Evolutionary conservation across 2,797 vertebrate species (phyloP).

Genomic region (Falco novaeseelandiae): DNA sequence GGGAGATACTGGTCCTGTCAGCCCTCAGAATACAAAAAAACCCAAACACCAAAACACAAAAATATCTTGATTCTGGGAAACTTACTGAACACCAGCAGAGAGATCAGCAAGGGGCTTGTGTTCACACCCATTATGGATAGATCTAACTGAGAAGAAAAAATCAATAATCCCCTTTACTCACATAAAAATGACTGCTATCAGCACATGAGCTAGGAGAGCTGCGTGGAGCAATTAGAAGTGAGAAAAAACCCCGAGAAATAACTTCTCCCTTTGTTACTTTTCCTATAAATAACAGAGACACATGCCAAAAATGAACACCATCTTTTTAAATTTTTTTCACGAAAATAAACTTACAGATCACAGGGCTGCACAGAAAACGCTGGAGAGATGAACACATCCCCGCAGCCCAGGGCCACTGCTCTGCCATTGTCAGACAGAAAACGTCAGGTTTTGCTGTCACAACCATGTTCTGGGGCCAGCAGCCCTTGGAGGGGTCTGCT

Average conservation of each 20-base stretch:
- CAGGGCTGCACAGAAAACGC: neutral
- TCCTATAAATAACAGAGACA: neutral
- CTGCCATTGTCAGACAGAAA: neutral
- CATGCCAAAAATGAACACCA: neutral
- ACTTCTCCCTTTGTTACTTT: neutral
- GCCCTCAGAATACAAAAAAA: neutral
- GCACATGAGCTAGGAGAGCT: neutral
- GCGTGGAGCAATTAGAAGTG: neutral
- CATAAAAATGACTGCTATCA: neutral
- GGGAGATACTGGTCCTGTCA: neutral
- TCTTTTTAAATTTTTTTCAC: neutral
- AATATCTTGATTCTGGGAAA: neutral
- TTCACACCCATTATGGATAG: neutral
- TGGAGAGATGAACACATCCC: neutral
- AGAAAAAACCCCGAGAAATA: neutral
- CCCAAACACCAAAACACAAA: neutral
- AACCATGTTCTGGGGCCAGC: rapidly evolving
- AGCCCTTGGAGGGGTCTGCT: neutral
- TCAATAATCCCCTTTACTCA: neutral
- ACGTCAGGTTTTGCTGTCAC: neutral
- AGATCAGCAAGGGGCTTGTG: neutral
- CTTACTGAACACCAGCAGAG: neutral
- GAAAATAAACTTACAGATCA: neutral
- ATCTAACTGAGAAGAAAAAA: neutral
- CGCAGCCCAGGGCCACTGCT: neutral